Evolutionary conservation across 2,888 invertebrate species (phyloP).

Genomic region (Agapostemon virescens): DNA sequence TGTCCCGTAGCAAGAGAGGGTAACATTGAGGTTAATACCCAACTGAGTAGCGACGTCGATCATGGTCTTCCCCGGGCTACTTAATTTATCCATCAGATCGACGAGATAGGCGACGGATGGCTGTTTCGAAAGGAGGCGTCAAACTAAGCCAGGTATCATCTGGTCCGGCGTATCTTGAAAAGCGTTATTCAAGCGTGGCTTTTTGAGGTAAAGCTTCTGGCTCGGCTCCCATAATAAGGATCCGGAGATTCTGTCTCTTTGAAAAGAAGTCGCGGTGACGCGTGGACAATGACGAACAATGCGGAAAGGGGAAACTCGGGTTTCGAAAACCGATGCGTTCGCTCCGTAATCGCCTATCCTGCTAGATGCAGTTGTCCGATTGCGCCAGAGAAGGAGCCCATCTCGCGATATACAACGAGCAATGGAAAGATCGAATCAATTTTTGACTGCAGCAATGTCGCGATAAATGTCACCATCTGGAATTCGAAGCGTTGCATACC

Average conservation of each 20-base stretch:
- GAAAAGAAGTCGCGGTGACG: conserved; percentile 16
- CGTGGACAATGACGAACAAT: conserved; percentile 32
- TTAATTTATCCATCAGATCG: conserved; percentile 27
- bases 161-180: conserved; percentile 50
- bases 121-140: conserved; percentile 23
- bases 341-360: neutral
- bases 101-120: conserved; percentile 12
- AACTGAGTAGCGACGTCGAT: conserved; percentile 29
- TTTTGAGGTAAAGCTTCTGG: conserved; percentile 33
- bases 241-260: conserved; percentile 10
- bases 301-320: neutral
- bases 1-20: neutral
- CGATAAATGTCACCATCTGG: too few relatives aligned
- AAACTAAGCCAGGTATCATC: conserved; percentile 28
- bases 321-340: conserved; percentile 18
- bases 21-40: conserved; percentile 13
- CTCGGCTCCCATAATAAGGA: conserved; percentile 31
- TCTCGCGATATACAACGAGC: neutral
- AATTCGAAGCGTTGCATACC: too few relatives aligned
- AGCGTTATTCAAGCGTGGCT: conserved; percentile 47
- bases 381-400: neutral
- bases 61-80: conserved; percentile 16
- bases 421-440: too few relatives aligned
- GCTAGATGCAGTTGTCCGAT: neutral
- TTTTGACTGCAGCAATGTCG: too few relatives aligned